These are phyloP conservation scores for Callipepla squamata DNA, from an alignment of 2,113 vertebrate species.

Conservation along the genomic window DNA sequence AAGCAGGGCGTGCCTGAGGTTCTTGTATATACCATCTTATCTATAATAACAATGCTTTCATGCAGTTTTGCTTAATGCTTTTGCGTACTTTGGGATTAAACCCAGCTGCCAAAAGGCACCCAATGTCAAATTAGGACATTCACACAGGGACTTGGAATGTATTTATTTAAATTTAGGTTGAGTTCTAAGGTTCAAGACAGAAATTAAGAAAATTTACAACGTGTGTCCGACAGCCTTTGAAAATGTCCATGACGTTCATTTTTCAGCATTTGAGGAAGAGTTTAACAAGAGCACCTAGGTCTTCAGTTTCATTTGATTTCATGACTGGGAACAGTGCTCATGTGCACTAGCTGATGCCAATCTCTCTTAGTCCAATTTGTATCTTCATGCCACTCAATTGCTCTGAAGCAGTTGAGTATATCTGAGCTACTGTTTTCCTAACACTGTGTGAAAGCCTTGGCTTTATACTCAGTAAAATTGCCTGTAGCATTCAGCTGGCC, in stretches of 20 bases:
- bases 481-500: background rate
- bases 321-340: background rate
- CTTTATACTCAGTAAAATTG: constrained; percentile 14
- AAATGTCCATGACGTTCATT: background rate
- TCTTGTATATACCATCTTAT: background rate
- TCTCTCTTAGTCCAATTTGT: background rate
- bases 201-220: background rate
- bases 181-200: background rate
- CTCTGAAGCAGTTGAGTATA: background rate
- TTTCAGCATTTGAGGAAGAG: background rate
- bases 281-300: background rate
- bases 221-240: background rate
- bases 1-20: background rate
- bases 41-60: background rate
- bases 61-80: background rate
- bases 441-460: background rate
- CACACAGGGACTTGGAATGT: background rate
- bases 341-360: background rate
- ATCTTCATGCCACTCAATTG: background rate
- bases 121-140: background rate
- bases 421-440: background rate
- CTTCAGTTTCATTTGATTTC: background rate
- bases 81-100: background rate
- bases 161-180: background rate
- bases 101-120: background rate